phyloP scores from a whole-genome alignment of 2,113 vertebrate genomes.

The Spilogale gracilis region DNA sequence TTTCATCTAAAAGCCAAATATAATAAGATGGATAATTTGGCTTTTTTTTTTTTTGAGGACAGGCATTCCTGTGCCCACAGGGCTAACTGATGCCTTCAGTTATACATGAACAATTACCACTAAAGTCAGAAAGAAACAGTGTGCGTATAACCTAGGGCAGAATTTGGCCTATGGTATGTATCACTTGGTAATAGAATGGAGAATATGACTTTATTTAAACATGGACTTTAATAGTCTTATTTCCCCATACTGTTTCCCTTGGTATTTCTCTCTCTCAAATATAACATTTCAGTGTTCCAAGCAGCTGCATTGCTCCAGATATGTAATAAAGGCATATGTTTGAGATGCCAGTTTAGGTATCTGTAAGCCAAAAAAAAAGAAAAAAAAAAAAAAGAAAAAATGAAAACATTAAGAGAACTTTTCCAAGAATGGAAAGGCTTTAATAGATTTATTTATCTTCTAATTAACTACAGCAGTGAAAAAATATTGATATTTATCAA shows the following conservation, averaged over 20 bases:
- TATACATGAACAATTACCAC: conserved; percentile 44
- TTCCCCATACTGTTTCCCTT: conserved; percentile 45
- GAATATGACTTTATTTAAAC: conserved; percentile 62
- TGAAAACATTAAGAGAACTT: background rate
- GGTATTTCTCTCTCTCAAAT: conserved; percentile 58
- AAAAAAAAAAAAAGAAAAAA: background rate
- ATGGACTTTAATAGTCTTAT: conserved; percentile 71
- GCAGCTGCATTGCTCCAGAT: background rate
- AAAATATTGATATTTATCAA: background rate
- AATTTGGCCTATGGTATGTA: conserved; percentile 56
- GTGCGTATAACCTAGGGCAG: conserved; percentile 43
- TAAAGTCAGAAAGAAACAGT: conserved; percentile 20
- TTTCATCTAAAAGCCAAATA: conserved; percentile 67
- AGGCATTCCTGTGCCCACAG: conserved; percentile 64
- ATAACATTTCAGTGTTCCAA: background rate
- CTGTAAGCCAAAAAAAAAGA: background rate
- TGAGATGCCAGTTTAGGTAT: background rate
- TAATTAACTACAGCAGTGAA: background rate
- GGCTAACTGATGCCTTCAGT: conserved; percentile 49
- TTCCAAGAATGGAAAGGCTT: background rate
- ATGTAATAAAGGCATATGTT: background rate
- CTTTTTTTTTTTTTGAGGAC: conserved; percentile 23
- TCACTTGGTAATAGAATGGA: conserved; percentile 59
- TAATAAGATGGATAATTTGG: conserved; percentile 69
- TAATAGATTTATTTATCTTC: background rate